These are phyloP conservation scores for Microcebus murinus DNA, from an alignment of 2,113 vertebrate genomes.

Conservation along the genomic window DNA sequence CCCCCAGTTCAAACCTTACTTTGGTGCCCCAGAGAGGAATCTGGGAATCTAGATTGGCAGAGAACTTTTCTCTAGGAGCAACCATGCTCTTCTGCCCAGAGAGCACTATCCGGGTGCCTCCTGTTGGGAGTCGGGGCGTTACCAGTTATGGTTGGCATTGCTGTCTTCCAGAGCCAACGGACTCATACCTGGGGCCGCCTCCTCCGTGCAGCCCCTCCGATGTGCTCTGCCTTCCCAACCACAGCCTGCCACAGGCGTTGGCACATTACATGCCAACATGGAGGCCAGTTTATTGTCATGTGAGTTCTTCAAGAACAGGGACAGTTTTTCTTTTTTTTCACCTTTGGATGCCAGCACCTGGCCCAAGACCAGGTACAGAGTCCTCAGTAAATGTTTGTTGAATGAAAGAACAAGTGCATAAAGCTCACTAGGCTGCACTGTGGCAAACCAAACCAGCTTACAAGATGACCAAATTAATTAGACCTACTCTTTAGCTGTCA, in stretches of 20 bases:
- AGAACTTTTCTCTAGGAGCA: background rate
- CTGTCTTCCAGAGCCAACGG: background rate
- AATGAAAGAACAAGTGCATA: background rate
- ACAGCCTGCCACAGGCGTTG: background rate
- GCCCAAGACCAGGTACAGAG: background rate
- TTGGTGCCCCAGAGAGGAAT: background rate
- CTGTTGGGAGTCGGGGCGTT: accelerated
- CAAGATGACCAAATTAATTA: background rate
- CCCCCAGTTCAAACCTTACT: background rate
- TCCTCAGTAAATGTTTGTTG: background rate
- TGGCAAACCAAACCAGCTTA: background rate
- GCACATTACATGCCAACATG: accelerated
- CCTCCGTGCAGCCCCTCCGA: background rate
- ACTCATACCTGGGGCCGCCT: background rate
- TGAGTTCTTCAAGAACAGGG: background rate
- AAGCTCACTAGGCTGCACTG: background rate
- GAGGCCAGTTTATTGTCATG: background rate
- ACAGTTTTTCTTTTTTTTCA: background rate
- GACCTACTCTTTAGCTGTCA: background rate
- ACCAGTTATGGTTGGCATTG: background rate
- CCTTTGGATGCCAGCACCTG: background rate
- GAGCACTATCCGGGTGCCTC: background rate
- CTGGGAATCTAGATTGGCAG: background rate
- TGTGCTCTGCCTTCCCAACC: background rate
- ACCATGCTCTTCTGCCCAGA: background rate